Base-by-base conservation (phyloP, 2,888 invertebrate species). In the Hypena proboscidalis region DNA sequence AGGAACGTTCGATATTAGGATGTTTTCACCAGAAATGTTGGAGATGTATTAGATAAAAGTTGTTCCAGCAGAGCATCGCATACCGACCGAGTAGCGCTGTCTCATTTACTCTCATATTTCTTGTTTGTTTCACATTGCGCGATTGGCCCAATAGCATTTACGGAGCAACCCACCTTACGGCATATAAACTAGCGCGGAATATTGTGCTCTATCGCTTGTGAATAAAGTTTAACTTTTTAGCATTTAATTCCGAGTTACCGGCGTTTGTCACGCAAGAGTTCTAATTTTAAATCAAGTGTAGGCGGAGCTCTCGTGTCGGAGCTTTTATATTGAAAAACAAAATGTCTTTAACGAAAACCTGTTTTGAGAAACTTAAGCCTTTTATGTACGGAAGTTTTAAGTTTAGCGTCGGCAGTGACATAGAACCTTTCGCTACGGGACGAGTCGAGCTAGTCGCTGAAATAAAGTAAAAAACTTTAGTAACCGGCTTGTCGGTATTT, bases 221-320 rank as follows among this genome's bases (percentile, higher is more conserved):
- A 75, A 89, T 90, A 90, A 88, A 89, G 90, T 86, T 89, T 87
- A 90, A 88, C 87, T 86, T 87, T 87, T 88, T 83, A 83, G 72
- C 80, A 83, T 89, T 82, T 84, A 85, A 87, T 83, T 83, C 74
- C 71, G 80, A 83, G 86, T 84, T 88, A 83, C 85, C 87, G 87
- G 88, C 90, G 88, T 90, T 89, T 89, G 89, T 90, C 89, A 90
- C 79, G 88, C 87, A 85, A 88, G 88, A 86, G 87, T 90, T 90
- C 90, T 89, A 90, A 90, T 90, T 90, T 90, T 89, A 90, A 90
- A 90, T 86, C 87, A 86, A 89, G 90, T 88, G 90, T 90, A 90
- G 90, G 90, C 90, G 90, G 90, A 87, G 90, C 85, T 83, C 83
- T 84, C 70, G 71, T 80, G 83, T 82, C 69, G 76, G 80, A 84